Evolutionary conservation across 1,140 invertebrate genomes (phyloP), one percentile per base, ranked within the genome.

Genomic region (Nasonia longicornis): DNA sequence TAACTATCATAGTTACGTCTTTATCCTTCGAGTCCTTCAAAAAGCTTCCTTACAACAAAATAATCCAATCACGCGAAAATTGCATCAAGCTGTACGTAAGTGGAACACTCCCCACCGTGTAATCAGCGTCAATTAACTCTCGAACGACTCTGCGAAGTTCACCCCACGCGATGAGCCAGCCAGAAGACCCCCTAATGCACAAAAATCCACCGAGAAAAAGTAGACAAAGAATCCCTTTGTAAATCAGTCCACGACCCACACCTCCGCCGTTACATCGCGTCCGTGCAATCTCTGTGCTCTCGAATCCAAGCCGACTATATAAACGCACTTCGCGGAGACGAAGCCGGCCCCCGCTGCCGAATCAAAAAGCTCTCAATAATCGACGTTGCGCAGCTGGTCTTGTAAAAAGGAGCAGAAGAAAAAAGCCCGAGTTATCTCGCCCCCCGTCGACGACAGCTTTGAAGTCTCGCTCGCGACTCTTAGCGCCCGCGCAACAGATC

Each of bases 351-450:
- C 16, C 1, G 2, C 45, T 48, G 2, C 16, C 45, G 45, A 48
- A 48, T 63, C 22, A 67, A 67, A 77, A 66, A 67, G 22, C 11
- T 26, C 38, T 70, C 64, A 58, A 67, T 77, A 45, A 77, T 77
- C 75, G 35, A 31, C n/a, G 64, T 3, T 4, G 26, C 22, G 63
- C 31, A 67, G 22, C 8, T 6, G 10, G 26, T 31, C 42, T 58
- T n/a, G 20, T n/a, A 77, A 20, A 77, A 77, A 31, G 26, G 20
- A 52, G 16, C 26, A 14, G 14, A 38, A 35, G 22, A 22, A 29
- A 76, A 42, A 31, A 70, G 12, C 8, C 66, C 42, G 31, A 76
- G 63, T 64, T 66, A 38, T 66, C 35, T 66, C 2, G n/a, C 11
- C 35, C 26, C 20, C 35, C 26, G 20, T 12, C 42, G 4, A 8